A percentile compares a stretch with the other conserved stretches of the same genome.
Conservation (phyloP, 2,113 vertebrate species). For the Laticauda colubrina region DNA sequence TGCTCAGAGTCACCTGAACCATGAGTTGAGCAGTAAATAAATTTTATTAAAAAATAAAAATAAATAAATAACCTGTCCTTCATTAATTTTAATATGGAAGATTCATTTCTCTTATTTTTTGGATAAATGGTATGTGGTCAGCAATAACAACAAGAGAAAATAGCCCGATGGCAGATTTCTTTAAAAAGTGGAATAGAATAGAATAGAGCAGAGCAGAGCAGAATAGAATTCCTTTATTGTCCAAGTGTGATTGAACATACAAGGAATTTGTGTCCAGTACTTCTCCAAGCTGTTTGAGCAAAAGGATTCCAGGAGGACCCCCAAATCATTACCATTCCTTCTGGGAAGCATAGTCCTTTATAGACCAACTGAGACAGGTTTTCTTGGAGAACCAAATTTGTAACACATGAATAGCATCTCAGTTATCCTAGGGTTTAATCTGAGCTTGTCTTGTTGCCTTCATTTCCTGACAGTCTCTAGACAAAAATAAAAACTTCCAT, state of each 20-base stretch:
- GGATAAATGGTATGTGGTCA: not conserved
- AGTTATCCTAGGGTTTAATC: not conserved
- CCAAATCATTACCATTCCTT: not conserved
- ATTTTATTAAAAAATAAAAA: not conserved
- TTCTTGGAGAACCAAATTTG: too few relatives aligned
- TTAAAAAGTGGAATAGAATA: too few relatives aligned
- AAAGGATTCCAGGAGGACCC: not conserved
- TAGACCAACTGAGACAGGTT: too few relatives aligned
- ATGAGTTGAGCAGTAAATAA: not conserved
- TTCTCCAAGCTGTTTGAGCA: not conserved
- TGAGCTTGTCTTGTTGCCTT: not conserved
- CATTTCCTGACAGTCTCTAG: not conserved
- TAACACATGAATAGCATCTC: too few relatives aligned
- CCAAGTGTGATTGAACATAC: too few relatives aligned
- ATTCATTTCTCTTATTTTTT: not conserved
- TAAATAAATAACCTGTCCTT: not conserved
- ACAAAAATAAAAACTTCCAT: not conserved
- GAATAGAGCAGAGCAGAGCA: too few relatives aligned
- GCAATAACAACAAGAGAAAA: not conserved
- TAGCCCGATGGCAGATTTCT: not conserved
- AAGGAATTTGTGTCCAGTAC: too few relatives aligned
- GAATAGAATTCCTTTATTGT: too few relatives aligned
- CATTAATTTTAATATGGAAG: not conserved
- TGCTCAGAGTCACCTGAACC: not conserved
- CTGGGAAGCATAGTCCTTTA: not conserved